phyloP scores from a whole-genome alignment of 2,797 vertebrate genomes.

The Steatocranus sp. region DNA sequence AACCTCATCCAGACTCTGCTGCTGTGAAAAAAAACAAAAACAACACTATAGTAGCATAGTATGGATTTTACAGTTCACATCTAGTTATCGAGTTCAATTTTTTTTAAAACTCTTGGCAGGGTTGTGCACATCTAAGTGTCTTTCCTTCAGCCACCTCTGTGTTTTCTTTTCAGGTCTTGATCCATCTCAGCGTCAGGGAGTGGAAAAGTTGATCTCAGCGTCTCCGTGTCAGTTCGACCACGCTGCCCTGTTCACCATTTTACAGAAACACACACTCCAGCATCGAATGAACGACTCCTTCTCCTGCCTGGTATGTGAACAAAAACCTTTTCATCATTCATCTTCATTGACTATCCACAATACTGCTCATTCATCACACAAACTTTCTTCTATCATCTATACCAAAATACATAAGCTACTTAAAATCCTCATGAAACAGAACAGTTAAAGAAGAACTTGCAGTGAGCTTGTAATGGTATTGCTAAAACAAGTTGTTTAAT shows the following conservation, averaged over 20 bases:
- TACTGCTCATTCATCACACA: neutral
- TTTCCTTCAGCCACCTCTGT: neutral
- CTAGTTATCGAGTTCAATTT: neutral
- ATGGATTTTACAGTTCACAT: neutral
- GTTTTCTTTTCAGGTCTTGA: slow-evolving; percentile 76
- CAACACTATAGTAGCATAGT: neutral
- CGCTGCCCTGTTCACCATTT: slow-evolving; percentile 83
- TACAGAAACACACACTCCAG: slow-evolving; percentile 90
- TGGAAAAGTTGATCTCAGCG: slow-evolving; percentile 92
- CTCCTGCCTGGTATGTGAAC: slow-evolving; percentile 91
- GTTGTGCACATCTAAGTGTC: neutral
- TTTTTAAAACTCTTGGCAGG: neutral
- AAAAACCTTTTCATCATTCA: neutral
- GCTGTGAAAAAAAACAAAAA: neutral
- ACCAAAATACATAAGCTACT: neutral
- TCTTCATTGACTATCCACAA: neutral
- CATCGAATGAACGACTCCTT: slow-evolving; percentile 97
- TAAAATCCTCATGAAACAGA: neutral
- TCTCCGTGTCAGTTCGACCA: slow-evolving; percentile 89
- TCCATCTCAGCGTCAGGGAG: slow-evolving; percentile 87
- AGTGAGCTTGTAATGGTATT: neutral
- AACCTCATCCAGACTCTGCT: neutral
- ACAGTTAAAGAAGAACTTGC: neutral
- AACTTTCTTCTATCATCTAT: neutral
- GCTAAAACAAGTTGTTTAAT: neutral